Evolutionary conservation across 2,888 invertebrate genomes (phyloP).

Genomic region (Phasia obesa): DNA sequence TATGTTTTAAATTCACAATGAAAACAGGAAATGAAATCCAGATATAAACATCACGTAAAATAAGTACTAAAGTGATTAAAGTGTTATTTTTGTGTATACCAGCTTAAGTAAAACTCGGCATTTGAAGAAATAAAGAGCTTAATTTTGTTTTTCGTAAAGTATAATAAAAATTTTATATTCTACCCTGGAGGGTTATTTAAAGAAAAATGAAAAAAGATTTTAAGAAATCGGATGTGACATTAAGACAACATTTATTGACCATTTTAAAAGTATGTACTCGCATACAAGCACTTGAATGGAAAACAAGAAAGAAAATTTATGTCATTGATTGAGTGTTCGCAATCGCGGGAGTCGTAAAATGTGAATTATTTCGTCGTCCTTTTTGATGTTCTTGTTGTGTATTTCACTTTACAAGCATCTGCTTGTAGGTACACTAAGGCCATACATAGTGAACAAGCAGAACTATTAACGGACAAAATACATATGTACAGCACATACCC

Average conservation of each 20-base stretch:
- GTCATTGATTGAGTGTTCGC: constrained; percentile 72
- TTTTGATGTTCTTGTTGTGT: constrained; percentile 32
- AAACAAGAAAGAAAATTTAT: background rate
- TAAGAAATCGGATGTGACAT: constrained; percentile 8
- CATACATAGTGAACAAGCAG: background rate
- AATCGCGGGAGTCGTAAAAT: constrained; percentile 64
- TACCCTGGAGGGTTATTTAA: background rate
- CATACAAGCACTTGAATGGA: background rate
- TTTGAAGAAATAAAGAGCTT: background rate
- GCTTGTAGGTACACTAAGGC: background rate
- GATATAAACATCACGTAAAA: background rate
- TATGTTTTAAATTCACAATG: no score
- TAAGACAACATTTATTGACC: background rate
- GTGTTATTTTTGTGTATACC: background rate
- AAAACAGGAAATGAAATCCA: no score
- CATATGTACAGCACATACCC: background rate
- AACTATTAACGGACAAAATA: constrained; percentile 2
- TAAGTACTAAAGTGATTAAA: background rate
- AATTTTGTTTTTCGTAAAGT: background rate
- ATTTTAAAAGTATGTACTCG: background rate
- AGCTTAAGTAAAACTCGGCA: background rate
- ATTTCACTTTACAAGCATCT: constrained; percentile 21
- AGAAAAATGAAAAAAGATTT: background rate
- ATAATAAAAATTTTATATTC: background rate
- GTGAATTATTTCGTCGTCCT: constrained; percentile 67